Percentiles rank a stretch among this genome's conserved stretches.
phyloP scores from a whole-genome alignment of 2,888 invertebrate species.

The Eucera pruinosa region DNA sequence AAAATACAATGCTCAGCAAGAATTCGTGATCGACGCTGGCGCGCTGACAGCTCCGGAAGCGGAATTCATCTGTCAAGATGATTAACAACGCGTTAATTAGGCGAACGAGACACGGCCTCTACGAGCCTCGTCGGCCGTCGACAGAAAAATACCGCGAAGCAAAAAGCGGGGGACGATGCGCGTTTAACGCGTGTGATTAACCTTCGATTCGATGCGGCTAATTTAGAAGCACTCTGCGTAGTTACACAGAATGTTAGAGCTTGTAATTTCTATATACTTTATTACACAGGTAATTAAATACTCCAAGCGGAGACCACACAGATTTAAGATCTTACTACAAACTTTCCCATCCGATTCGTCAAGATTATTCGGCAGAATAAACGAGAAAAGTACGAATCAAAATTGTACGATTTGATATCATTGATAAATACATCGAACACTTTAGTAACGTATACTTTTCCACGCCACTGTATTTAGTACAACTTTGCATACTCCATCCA shows the following conservation, averaged over 20 bases:
- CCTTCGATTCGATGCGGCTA: constrained; percentile 40
- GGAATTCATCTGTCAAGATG: constrained; percentile 61
- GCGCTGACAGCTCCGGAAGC: constrained; percentile 54
- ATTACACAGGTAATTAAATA: too few species aligned
- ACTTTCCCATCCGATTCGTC: too few species aligned
- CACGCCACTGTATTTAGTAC: too few species aligned
- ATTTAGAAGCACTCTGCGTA: constrained; percentile 24
- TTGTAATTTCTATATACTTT: not conserved
- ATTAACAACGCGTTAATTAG: constrained; percentile 62
- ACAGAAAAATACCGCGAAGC: constrained; percentile 22
- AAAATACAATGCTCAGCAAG: constrained; percentile 46
- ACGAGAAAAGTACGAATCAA: too few species aligned
- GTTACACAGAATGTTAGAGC: not conserved
- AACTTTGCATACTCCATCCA: too few species aligned
- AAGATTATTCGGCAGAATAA: too few species aligned
- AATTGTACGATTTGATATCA: too few species aligned
- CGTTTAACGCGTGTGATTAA: constrained; percentile 35
- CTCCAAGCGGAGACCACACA: too few species aligned
- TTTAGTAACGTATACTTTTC: too few species aligned
- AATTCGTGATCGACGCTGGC: constrained; percentile 40
- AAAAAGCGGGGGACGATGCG: constrained; percentile 28
- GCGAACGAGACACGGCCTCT: constrained; percentile 24
- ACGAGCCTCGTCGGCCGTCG: not conserved
- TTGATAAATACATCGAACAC: too few species aligned
- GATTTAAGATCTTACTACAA: too few species aligned